phyloP scores from a whole-genome alignment of 2,888 invertebrate species.

The Carpatolechia fugitivella region DNA sequence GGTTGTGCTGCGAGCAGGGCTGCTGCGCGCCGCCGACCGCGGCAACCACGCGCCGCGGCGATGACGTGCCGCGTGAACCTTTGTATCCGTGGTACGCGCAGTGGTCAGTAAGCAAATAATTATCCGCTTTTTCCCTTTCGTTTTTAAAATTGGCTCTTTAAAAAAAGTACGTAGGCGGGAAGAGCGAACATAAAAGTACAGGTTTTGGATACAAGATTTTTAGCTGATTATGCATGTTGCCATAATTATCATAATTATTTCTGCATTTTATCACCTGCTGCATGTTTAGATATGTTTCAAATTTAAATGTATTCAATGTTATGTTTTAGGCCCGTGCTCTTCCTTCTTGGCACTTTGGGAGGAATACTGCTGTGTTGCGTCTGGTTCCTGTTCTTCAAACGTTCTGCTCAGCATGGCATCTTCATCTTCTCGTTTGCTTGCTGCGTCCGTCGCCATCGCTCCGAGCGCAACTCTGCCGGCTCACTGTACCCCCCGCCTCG shows the following conservation, averaged over 20 bases:
- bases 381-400: constrained; percentile 74
- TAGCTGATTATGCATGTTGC: too few species aligned
- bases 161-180: too few species aligned
- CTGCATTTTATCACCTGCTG: too few species aligned
- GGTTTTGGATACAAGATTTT: too few species aligned
- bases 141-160: too few species aligned
- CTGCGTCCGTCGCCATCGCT: constrained; percentile 70
- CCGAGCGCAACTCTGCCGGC: constrained; percentile 88
- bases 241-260: too few species aligned
- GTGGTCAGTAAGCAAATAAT: constrained; percentile 59
- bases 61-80: constrained; percentile 29
- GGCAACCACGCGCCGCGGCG: constrained; percentile 66
- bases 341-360: constrained; percentile 83
- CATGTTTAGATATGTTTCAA: background rate
- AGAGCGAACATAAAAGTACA: too few species aligned
- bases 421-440: constrained; percentile 59
- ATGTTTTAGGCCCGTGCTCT: constrained; percentile 80
- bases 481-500: constrained; percentile 91
- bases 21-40: constrained; percentile 78
- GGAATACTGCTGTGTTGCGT: constrained; percentile 84
- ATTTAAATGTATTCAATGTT: background rate
- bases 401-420: constrained; percentile 46
- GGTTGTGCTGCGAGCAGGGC: constrained; percentile 87
- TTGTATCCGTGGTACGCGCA: constrained; percentile 60
- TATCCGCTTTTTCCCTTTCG: too few species aligned